Base-by-base conservation (phyloP, 2,888 invertebrate species). In the Pachydiplax longipennis region DNA sequence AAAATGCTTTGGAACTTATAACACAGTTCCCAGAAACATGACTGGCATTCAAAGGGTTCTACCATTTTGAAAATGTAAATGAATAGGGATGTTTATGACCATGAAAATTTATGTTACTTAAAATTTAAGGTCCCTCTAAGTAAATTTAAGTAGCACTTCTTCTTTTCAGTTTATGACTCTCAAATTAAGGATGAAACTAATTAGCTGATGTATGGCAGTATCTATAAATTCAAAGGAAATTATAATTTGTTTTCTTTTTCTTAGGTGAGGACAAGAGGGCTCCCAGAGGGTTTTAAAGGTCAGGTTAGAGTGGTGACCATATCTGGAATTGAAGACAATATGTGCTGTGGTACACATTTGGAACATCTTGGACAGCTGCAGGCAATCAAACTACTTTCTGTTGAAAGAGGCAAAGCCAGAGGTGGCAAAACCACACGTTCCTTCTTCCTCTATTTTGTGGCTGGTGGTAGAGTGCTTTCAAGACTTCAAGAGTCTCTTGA, bases 281-380 rank as follows among this genome's bases (percentile, higher is more conserved):
- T 98, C 44, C 98, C 98, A 0, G 96, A 96, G 91, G 98, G 98
- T 93, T 97, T 97, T 92, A 95, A 95, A 92, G 97, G 97, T 0
- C 95, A 96, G 40, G 96, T 98, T 22, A 94, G 98, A 90, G 96
- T 98, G 3, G 95, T 98, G 61, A 95, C 95, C 90, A 98, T 98
- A 91, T 96, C 96, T 61, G 96, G 96, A 35, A 94, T 98, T 82
- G 98, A 98, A 92, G 95, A 96, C 91, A 97, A 97, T 93, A 96
- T 98, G 95, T 98, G 98, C 93, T 98, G 98, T 94, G 98, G 98
- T 1, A 98, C 98, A 0, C 98, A 98, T 93, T 97, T 98, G 0
- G 95, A 95, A 6, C 97, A 97, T 93, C 94, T 98, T 53, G 95
- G 96, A 58, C 95, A 95, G 92, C 92, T 95, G 73, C 94, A 95